Evolutionary conservation across 64 coral and sea anemone species (phyloP), one percentile per base, ranked within the genome.

Genomic region (Dendronephthya gigantea): DNA sequence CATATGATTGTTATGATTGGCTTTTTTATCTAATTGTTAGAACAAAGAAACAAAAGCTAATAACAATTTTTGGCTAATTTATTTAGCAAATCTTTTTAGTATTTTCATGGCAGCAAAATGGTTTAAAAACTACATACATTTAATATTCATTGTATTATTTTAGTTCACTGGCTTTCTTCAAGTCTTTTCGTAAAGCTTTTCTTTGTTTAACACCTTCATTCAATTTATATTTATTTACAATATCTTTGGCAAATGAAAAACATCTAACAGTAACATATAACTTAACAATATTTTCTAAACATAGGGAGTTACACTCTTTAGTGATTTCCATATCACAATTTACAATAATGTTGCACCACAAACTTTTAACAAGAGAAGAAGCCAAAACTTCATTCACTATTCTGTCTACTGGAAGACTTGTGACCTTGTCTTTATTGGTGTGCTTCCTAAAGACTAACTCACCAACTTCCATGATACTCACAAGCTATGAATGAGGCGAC

Each of bases 171-270:
- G 58, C 29, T 66, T 15, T 66, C 58, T 66, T 66, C 29, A 66
- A 15, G 58, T 66, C 58, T 30, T 66, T 66, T 17, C 14, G 58
- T 22, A 66, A 30, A 66, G 58, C 58, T 15, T 30, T 66, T 17
- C 22, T 66, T 66, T 15, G 19, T 15, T 66, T 5, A 66, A 66
- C 19, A n/a, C 58, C 58, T 66, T 66, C 58, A n/a, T 15, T 66
- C 22, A 66, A 15, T 66, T 66, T 6, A 66, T 66, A 66, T 15
- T 66, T 66, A 66, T 66, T 66, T 66, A 66, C 50, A 55, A 55
- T 66, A 66, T 66, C 58, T 66, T 66, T 66, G 22, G 58, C 58
- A 66, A 66, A 66, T 15, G 58, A 66, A 66, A 66, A 66, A 30
- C 19, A 66, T 17, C 58, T 66, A 66, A 66, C 58, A 66, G 58